Evolutionary conservation across 2,113 vertebrate species (phyloP).

Genomic region (Ptyas mucosa): DNA sequence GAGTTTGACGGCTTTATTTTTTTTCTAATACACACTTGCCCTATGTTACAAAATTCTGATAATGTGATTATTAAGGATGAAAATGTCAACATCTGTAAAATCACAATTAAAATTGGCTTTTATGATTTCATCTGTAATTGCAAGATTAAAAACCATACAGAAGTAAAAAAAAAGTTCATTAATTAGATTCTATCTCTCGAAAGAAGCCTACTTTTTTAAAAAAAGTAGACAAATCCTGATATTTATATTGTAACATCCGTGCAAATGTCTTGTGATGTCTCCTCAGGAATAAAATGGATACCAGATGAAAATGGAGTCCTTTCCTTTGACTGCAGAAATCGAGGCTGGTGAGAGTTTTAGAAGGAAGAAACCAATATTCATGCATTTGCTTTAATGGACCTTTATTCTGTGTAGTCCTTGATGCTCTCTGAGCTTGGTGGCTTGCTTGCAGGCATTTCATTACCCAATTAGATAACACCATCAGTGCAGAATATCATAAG

Average conservation of each 20-base stretch:
- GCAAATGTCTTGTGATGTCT: conserved; percentile 33
- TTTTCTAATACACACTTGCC: neutral
- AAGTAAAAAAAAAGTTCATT: neutral
- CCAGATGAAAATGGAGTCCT: conserved; percentile 94
- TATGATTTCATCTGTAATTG: neutral
- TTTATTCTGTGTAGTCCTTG: neutral
- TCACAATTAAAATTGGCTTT: neutral
- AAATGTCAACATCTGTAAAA: neutral
- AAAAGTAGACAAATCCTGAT: neutral
- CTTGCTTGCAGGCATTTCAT: neutral
- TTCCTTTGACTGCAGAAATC: conserved; percentile 90
- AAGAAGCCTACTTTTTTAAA: neutral
- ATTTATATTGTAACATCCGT: neutral
- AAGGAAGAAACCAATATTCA: neutral
- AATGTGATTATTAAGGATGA: neutral
- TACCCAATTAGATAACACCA: neutral
- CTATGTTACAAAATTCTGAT: neutral
- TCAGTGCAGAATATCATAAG: neutral
- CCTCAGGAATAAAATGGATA: conserved; percentile 88
- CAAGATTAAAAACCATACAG: neutral
- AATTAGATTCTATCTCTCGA: neutral
- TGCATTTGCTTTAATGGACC: neutral
- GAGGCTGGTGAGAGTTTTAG: conserved; percentile 81
- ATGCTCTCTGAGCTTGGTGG: neutral
- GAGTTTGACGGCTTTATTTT: neutral